A percentile compares a stretch with the other conserved stretches of the same genome.
Conservation (phyloP, 2,113 vertebrate genomes). For the Plectropomus leopardus region DNA sequence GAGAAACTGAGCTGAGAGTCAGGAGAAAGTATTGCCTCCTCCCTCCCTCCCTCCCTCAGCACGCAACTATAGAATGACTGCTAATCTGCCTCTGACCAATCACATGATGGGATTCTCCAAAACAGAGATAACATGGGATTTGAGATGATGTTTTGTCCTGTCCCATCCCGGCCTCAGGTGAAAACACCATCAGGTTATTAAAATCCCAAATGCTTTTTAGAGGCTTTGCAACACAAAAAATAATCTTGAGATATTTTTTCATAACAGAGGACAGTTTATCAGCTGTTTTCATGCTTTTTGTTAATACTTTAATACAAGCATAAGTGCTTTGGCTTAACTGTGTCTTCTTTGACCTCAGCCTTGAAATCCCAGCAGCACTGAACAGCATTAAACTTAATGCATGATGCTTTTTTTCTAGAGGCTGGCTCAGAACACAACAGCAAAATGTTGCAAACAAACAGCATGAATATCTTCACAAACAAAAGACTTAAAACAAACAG, state of each 20-base stretch:
- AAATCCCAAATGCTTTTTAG: constrained; percentile 1
- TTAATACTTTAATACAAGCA: constrained; percentile 62
- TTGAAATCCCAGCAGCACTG: constrained; percentile 28
- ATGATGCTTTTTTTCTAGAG: background rate
- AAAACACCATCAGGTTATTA: constrained; percentile 52
- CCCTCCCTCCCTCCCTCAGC: constrained; percentile 44
- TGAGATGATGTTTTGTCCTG: constrained; percentile 22
- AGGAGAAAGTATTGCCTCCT: constrained; percentile 49
- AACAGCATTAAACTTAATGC: constrained; percentile 25
- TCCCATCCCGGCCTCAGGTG: constrained; percentile 48
- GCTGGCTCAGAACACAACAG: too few species aligned
- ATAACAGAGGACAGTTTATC: background rate
- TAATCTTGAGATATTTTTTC: background rate
- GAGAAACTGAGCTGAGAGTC: constrained; percentile 64
- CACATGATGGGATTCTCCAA: constrained; percentile 27
- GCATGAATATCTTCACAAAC: too few species aligned
- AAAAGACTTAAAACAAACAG: too few species aligned
- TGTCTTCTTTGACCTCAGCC: constrained; percentile 53
- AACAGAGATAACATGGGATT: constrained; percentile 48
- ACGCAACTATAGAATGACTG: constrained; percentile 62
- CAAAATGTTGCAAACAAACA: too few species aligned
- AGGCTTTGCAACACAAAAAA: background rate
- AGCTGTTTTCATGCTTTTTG: constrained; percentile 46
- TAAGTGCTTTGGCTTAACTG: constrained; percentile 54
- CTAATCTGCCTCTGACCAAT: constrained; percentile 76